These are phyloP conservation scores for Matsumurasca onukii DNA, from an alignment of 1,140 invertebrate genomes.

Conservation along the genomic window DNA sequence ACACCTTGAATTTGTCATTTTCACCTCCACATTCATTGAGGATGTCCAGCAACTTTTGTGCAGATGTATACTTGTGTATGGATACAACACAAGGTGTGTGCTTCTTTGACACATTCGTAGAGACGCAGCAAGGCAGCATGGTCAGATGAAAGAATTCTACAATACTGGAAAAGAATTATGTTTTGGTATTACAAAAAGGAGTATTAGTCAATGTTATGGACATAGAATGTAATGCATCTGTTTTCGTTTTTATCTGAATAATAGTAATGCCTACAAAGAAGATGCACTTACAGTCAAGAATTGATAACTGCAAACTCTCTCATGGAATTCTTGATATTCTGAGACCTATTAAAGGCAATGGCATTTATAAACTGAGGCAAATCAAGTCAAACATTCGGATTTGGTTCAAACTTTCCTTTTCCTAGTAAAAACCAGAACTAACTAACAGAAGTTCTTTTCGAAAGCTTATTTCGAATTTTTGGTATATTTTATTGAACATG, in stretches of 20 bases:
- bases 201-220: neutral
- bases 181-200: neutral
- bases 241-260: neutral
- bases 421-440: too few relatives aligned
- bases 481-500: too few relatives aligned
- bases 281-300: neutral
- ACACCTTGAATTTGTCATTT: constrained; percentile 6
- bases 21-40: constrained; percentile 17
- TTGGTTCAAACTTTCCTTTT: too few relatives aligned
- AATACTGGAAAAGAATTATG: neutral
- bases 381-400: too few relatives aligned
- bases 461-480: too few relatives aligned
- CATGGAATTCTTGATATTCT: too few relatives aligned
- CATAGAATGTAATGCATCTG: neutral
- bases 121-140: constrained; percentile 7
- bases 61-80: constrained; percentile 10
- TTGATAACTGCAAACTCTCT: too few relatives aligned
- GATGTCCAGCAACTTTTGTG: neutral
- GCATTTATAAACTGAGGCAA: too few relatives aligned
- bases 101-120: constrained; percentile 14
- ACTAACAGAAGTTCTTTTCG: too few relatives aligned
- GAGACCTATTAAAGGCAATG: too few relatives aligned
- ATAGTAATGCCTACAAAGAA: neutral
- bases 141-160: constrained; percentile 16
- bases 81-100: constrained; percentile 8